These are phyloP conservation scores for Drosophila mayaguana DNA, from an alignment of 2,888 invertebrate species.

Conservation along the genomic window DNA sequence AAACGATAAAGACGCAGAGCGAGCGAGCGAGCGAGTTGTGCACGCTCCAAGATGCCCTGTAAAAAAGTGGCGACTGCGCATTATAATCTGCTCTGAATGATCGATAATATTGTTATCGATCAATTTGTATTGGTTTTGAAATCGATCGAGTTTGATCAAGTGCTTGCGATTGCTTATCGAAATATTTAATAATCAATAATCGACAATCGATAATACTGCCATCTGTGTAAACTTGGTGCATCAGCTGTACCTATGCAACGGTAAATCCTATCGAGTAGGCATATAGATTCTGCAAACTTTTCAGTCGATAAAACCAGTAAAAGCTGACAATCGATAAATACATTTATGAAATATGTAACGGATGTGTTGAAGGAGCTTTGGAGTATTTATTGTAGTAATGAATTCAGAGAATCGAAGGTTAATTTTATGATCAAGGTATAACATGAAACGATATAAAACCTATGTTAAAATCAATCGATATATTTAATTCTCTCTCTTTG, in stretches of 20 bases:
- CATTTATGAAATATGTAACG: background rate
- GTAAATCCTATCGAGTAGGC: background rate
- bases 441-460: background rate
- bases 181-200: background rate
- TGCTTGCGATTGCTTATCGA: too few species aligned
- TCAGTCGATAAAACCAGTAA: background rate
- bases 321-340: background rate
- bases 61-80: too few species aligned
- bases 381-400: background rate
- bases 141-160: too few species aligned
- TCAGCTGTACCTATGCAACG: too few species aligned
- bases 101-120: background rate
- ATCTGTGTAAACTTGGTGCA: background rate
- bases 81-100: too few species aligned
- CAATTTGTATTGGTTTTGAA: too few species aligned
- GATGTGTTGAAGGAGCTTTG: background rate
- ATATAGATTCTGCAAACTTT: background rate
- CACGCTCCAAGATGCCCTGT: background rate
- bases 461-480: background rate
- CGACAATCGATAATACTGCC: background rate
- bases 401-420: background rate
- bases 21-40: background rate
- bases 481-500: background rate
- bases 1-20: constrained; percentile 23
- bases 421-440: background rate